Evolutionary conservation across 2,797 vertebrate species (phyloP), one percentile per base, ranked within the genome.

Genomic region (Naso thynnoides): DNA sequence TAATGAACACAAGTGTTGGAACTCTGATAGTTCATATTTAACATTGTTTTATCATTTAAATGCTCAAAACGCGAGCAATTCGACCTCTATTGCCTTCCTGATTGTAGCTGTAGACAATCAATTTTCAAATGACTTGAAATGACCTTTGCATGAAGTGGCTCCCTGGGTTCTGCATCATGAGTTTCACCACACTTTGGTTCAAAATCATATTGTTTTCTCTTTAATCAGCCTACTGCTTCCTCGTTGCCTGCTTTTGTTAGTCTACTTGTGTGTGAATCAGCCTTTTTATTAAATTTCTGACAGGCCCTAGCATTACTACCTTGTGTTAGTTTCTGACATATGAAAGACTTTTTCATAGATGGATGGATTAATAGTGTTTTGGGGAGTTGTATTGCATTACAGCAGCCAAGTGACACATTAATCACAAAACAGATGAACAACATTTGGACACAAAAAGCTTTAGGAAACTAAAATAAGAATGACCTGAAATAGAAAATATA

Each of bases 401-500:
- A 56, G 31, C 26, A 66, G 26, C 29, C 5, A 26, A 42, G 3
- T 66, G 26, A 11, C 11, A 36, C 15, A 60, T 39, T 18, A 14
- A 26, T 52, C 29, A 29, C 18, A 62, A 29, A 60, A 33, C 39
- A 41, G 9, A 54, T n/a, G n/a, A 16, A 11, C 5, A 48, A 41
- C 27, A 63, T 2, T n/a, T 18, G 36, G 13, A 33, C 9, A 55
- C 23, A 44, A 23, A 19, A n/a, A 14, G 19, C 24, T 1, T 10
- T 3, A 6, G 5, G 24, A 33, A 57, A 2, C 36, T 8, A 13
- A 1, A 39, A 23, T 27, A 41, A 10, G 26, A 50, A 54, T 33
- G 21, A 44, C 53, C 27, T n/a, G 15, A 53, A 70, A 24, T 53
- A 45, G 53, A 56, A 50, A 19, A 53, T 23, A 33, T 50, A 41